Percentiles rank a stretch among this genome's conserved stretches.
Conservation (phyloP, 2,797 vertebrate species). For the Gorsachius magnificus region DNA sequence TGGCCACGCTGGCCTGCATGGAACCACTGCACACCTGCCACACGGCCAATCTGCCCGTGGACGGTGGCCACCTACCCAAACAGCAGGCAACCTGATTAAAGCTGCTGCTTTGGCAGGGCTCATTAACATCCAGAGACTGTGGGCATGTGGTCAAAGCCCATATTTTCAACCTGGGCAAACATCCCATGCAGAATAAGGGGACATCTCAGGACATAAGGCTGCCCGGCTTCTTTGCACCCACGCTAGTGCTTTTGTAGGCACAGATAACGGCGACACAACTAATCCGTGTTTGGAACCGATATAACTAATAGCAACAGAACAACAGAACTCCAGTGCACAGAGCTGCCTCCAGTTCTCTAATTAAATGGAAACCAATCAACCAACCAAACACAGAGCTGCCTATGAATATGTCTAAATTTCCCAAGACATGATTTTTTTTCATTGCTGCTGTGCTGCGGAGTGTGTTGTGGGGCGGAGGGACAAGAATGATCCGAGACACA, state of each 20-base stretch:
- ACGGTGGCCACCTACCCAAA: not conserved
- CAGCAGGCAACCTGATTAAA: not conserved
- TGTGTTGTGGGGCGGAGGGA: not conserved
- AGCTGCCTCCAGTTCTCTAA: not conserved
- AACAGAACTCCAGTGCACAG: not conserved
- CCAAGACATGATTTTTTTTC: not conserved
- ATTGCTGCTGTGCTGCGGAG: not conserved
- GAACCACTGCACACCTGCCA: not conserved
- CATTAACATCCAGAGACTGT: not conserved
- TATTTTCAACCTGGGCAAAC: not conserved
- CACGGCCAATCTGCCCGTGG: accelerated
- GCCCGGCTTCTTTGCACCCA: not conserved
- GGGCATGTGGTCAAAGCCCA: not conserved
- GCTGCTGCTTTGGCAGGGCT: not conserved
- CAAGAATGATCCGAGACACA: not conserved
- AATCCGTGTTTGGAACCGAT: not conserved
- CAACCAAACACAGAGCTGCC: not conserved
- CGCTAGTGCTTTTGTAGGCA: not conserved
- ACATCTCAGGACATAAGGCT: not conserved
- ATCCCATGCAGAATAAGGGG: not conserved
- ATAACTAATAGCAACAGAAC: not conserved
- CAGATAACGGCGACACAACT: not conserved
- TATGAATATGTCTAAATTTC: not conserved
- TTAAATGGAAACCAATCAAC: not conserved
- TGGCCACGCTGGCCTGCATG: not conserved